Evolutionary conservation across 2,888 invertebrate species (phyloP), one percentile per base, ranked within the genome.

Genomic region (Bruchidius siliquastri): DNA sequence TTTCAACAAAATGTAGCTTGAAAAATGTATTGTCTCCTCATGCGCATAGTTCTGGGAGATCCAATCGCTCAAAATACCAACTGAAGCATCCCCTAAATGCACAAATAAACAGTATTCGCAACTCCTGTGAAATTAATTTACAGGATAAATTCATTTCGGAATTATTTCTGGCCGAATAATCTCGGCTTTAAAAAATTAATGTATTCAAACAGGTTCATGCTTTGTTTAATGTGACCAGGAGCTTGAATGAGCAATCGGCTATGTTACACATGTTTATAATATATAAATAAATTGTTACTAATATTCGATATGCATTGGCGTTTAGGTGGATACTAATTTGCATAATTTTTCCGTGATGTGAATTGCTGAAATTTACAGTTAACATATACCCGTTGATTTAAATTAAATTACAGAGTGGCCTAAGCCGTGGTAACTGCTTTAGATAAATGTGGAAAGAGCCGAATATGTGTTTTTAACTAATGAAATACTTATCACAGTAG

Each of bases 141-240:
- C 72, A 72, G 73, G 68, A 74, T 74, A 74, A 73, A 76, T 76
- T 76, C 74, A 74, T 76, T 49, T 74, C 71, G 73, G 75, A 76
- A 77, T 77, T 75, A 77, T 75, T 76, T 75, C 72, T 73, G 71
- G 75, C 71, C 68, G 74, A 77, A 74, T 71, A 73, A 74, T 73
- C 72, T 21, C 21, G 69, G 30, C 69, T 73, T 68, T 20, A 49
- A 71, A 72, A 76, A 71, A 74, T 13, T 13, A 13, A 49, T 49
- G 49, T 49, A 49, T 49, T 49, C 18, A 8, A 13, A 49, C 49
- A 49, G 13, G 49, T 49, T 49, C 49, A 73, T 74, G 75, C 72
- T 74, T 76, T 72, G 73, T 70, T 75, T 70, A 72, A 70, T 73
- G 49, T 30, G 69, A 73, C 72, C 72, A 67, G 72, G 74, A 71